A percentile compares a stretch with the other conserved stretches of the same genome.
Evolutionary conservation across 2,113 vertebrate genomes (phyloP).

Genomic region (Malurus alboscapulatus): DNA sequence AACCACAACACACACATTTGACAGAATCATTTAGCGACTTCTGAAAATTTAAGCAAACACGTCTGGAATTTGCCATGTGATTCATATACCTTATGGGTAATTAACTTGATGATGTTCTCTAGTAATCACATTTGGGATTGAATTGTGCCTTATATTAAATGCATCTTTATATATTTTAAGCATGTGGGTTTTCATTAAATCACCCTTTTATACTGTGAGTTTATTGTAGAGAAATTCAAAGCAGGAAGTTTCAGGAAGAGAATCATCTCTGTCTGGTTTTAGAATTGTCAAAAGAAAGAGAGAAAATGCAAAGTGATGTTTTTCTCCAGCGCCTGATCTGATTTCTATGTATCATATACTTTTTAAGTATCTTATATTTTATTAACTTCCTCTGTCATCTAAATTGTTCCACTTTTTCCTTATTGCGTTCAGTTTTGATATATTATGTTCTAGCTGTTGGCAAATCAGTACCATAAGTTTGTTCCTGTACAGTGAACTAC

Average conservation of each 20-base stretch:
- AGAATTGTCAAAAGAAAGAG: neutral
- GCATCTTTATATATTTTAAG: neutral
- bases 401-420: neutral
- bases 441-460: neutral
- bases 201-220: neutral
- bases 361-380: neutral
- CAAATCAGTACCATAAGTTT: neutral
- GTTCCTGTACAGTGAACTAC: neutral
- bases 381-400: slow-evolving; percentile 1
- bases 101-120: neutral
- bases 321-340: neutral
- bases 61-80: neutral
- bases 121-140: neutral
- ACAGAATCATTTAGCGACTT: neutral
- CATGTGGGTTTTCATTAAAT: neutral
- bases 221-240: neutral
- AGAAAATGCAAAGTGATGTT: neutral
- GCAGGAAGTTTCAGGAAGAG: neutral
- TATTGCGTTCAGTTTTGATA: neutral
- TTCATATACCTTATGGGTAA: neutral
- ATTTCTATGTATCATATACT: neutral
- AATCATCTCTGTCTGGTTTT: fast-evolving
- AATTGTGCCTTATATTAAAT: neutral
- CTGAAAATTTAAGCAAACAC: neutral
- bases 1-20: neutral